phyloP scores from a whole-genome alignment of 2,113 vertebrate species.

The Tenrec ecaudatus region DNA sequence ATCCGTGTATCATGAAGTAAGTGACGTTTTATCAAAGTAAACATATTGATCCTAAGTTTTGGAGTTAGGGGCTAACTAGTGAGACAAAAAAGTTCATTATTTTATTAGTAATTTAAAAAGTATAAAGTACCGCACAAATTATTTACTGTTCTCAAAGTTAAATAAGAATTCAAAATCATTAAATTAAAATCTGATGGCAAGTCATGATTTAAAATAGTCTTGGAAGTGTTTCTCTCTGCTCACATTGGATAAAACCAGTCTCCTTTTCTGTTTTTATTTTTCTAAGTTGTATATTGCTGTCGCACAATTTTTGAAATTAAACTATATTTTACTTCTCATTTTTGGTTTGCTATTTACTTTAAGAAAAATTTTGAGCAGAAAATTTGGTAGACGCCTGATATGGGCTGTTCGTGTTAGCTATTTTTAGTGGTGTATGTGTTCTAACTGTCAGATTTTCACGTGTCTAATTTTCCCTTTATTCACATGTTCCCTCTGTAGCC shows the following conservation, averaged over 20 bases:
- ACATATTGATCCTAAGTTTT: conserved; percentile 30
- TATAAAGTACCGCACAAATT: conserved; percentile 1
- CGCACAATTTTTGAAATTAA: conserved; percentile 51
- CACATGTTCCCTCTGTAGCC: conserved; percentile 88
- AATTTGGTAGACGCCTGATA: conserved; percentile 6
- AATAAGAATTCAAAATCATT: conserved; percentile 54
- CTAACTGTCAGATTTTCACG: conserved; percentile 30
- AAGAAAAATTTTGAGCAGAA: conserved; percentile 29
- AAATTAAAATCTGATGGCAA: conserved; percentile 38
- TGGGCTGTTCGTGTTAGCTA: background rate
- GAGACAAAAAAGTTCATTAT: conserved; percentile 28
- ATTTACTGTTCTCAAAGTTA: conserved; percentile 39
- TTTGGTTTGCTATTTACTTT: conserved; percentile 44
- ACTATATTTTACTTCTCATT: conserved; percentile 22
- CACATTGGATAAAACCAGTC: background rate
- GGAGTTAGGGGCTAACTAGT: conserved; percentile 19
- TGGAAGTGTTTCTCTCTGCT: conserved; percentile 46
- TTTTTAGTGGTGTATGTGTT: conserved; percentile 15
- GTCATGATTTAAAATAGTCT: background rate
- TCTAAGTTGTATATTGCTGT: background rate
- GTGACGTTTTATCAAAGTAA: conserved; percentile 68
- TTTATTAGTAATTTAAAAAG: conserved; percentile 29
- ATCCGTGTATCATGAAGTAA: conserved; percentile 98
- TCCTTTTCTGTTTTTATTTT: background rate
- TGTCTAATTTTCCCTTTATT: conserved; percentile 10